phyloP scores from a whole-genome alignment of 2,797 vertebrate genomes.

The Poeciliopsis infans region DNA sequence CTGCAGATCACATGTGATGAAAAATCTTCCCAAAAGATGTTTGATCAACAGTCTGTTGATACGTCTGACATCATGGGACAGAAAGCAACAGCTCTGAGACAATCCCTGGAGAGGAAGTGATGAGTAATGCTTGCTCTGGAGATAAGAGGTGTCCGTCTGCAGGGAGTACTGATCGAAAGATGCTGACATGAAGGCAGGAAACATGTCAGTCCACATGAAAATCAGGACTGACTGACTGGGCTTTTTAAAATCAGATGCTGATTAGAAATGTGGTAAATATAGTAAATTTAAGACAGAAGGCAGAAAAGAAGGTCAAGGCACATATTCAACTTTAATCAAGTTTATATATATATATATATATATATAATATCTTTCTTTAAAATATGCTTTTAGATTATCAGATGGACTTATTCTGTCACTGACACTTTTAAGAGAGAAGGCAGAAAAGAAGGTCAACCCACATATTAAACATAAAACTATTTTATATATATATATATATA shows the following conservation, averaged over 20 bases:
- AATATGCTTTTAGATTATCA: not conserved
- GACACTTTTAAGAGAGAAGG: not conserved
- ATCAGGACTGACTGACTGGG: constrained; percentile 13
- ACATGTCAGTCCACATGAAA: constrained; percentile 16
- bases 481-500: too few species aligned
- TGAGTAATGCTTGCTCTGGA: constrained; percentile 56
- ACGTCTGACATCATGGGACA: constrained; percentile 57
- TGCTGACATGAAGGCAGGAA: constrained; percentile 20
- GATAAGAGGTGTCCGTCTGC: constrained; percentile 17
- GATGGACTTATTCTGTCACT: not conserved
- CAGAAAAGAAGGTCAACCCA: too few species aligned
- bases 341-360: too few species aligned
- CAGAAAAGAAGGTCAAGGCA: constrained; percentile 5
- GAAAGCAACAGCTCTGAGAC: constrained; percentile 12
- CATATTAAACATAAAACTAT: too few species aligned
- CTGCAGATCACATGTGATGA: constrained; percentile 18
- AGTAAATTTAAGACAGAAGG: not conserved
- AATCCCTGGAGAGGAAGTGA: constrained; percentile 44
- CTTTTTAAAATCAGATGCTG: constrained; percentile 24
- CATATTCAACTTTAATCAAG: not conserved
- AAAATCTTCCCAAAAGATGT: constrained; percentile 33
- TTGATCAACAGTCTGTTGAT: constrained; percentile 42
- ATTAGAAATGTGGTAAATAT: not conserved
- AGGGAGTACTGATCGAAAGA: constrained; percentile 7
- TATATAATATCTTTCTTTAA: not conserved